phyloP scores from a whole-genome alignment of 2,113 vertebrate genomes.

The Eidolon helvum region DNA sequence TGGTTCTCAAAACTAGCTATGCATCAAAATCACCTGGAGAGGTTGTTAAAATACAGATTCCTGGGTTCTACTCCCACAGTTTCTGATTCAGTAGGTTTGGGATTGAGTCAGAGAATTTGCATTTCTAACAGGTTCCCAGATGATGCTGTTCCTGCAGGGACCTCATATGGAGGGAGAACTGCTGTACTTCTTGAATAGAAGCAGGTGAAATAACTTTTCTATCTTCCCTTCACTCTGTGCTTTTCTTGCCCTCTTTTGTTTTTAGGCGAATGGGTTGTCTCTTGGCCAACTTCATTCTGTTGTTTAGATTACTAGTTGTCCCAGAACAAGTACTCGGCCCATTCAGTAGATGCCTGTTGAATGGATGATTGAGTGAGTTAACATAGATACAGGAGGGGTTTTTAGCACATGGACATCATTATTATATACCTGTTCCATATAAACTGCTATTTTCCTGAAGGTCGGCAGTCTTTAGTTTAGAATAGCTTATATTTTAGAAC shows the following conservation, averaged over 20 bases:
- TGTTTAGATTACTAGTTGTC: not conserved
- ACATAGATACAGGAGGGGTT: not conserved
- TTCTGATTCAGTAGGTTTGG: not conserved
- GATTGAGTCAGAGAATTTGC: not conserved
- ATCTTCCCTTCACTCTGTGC: not conserved
- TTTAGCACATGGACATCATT: not conserved
- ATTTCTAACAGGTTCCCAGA: not conserved
- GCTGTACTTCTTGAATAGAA: not conserved
- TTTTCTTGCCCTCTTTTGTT: not conserved
- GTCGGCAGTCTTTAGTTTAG: not conserved
- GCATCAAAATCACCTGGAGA: not conserved
- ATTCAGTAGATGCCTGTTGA: not conserved
- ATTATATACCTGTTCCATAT: not conserved
- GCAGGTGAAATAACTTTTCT: not conserved
- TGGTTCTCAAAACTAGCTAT: not conserved
- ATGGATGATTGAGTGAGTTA: not conserved
- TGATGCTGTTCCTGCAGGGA: not conserved
- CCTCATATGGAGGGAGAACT: not conserved
- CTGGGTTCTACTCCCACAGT: not conserved
- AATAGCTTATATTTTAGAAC: not conserved
- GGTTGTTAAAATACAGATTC: not conserved
- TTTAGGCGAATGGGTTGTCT: not conserved
- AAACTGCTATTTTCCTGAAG: not conserved
- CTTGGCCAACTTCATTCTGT: not conserved
- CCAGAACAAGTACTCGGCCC: not conserved